A percentile compares a stretch with the other conserved stretches of the same genome.
Evolutionary conservation across 2,113 vertebrate species (phyloP).

Genomic region (Penelope pileata): DNA sequence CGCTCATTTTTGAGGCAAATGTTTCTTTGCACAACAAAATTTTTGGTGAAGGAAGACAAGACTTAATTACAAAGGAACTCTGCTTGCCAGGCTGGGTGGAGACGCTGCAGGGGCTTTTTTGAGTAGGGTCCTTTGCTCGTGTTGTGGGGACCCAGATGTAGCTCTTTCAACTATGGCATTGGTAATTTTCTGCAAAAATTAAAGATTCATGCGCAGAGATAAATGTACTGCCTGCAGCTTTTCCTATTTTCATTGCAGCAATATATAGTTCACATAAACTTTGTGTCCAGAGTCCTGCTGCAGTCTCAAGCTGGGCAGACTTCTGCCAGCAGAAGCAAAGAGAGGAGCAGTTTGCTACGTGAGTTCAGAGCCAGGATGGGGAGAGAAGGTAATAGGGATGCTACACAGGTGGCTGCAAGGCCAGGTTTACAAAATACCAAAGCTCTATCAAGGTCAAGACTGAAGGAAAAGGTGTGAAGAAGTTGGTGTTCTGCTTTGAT

Average conservation of each 20-base stretch:
- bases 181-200: not conserved
- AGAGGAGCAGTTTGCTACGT: fast-evolving
- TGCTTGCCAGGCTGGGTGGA: not conserved
- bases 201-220: not conserved
- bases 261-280: not conserved
- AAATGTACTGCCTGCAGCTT: not conserved
- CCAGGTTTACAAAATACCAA: not conserved
- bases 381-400: not conserved
- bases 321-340: not conserved
- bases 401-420: not conserved
- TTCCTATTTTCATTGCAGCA: not conserved
- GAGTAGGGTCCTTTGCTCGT: not conserved
- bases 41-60: not conserved
- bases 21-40: not conserved
- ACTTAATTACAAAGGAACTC: not conserved
- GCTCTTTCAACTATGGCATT: not conserved
- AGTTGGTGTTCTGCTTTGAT: not conserved
- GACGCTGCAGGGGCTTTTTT: not conserved
- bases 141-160: not conserved
- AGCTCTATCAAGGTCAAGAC: not conserved
- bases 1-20: not conserved
- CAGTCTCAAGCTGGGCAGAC: not conserved
- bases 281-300: not conserved
- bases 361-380: not conserved
- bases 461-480: fast-evolving